Percentiles rank a stretch among this genome's conserved stretches.
phyloP scores from a whole-genome alignment of 2,888 invertebrate genomes.

The Pyrochroa serraticornis region DNA sequence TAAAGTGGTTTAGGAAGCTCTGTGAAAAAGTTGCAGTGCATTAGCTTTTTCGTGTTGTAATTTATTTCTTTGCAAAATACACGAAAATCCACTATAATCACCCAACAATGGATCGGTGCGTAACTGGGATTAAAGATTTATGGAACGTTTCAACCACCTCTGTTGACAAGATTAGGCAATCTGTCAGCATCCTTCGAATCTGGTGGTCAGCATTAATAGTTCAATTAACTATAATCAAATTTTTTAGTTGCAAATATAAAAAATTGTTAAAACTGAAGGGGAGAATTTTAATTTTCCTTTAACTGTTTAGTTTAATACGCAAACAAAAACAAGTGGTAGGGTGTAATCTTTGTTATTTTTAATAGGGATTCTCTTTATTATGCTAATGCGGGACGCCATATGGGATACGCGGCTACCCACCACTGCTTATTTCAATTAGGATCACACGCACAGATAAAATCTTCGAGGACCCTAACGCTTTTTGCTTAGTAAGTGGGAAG shows the following conservation, averaged over 20 bases:
- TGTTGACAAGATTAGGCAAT: constrained; percentile 9
- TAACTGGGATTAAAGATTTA: constrained; percentile 43
- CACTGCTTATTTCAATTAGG: constrained; percentile 24
- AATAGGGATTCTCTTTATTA: constrained; percentile 26
- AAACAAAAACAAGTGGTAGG: not conserved
- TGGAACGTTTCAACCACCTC: constrained; percentile 18
- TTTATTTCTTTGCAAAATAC: constrained; percentile 50
- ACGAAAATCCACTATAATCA: constrained; percentile 49
- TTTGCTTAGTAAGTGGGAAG: constrained; percentile 7
- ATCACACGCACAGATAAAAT: constrained; percentile 31
- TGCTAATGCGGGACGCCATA: constrained; percentile 24
- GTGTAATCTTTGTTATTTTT: constrained; percentile 15
- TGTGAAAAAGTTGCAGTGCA: constrained; percentile 45
- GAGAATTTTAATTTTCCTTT: too few relatives aligned
- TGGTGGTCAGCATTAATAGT: not conserved
- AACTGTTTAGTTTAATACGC: not conserved
- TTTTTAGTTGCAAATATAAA: too few relatives aligned
- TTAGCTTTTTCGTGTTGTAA: constrained; percentile 49
- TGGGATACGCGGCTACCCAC: constrained; percentile 25
- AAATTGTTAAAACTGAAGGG: too few relatives aligned
- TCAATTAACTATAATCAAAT: too few relatives aligned
- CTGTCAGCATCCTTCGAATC: constrained; percentile 13
- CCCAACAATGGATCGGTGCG: constrained; percentile 35
- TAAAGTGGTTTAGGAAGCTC: constrained; percentile 48
- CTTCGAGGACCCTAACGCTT: constrained; percentile 20